Evolutionary conservation across 2,113 vertebrate species (phyloP).

Genomic region (Phylloscopus trochilus): DNA sequence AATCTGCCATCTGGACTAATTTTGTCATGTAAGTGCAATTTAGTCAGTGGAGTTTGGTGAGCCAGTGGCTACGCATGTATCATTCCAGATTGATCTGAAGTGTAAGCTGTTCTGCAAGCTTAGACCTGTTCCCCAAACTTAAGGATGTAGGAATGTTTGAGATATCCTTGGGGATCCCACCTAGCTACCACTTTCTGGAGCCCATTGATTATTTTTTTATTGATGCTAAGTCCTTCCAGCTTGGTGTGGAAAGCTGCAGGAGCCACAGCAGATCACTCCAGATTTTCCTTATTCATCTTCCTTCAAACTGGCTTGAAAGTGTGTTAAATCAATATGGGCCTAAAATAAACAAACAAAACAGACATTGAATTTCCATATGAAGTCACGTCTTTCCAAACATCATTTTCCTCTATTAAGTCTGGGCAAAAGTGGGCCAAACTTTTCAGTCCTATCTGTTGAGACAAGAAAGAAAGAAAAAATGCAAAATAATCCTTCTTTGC

Average conservation of each 20-base stretch:
- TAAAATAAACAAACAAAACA: neutral
- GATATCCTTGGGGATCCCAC: neutral
- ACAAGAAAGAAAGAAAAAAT: neutral
- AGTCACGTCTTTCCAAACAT: neutral
- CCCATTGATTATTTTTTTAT: no score
- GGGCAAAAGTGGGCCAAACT: neutral
- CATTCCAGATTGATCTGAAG: neutral
- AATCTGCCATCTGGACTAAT: neutral
- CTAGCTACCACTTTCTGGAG: neutral
- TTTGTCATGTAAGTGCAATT: neutral
- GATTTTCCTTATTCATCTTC: neutral
- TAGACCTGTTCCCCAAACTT: neutral
- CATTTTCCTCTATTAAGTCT: neutral
- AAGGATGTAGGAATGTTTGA: neutral
- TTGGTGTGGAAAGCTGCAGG: neutral
- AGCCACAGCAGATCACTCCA: neutral
- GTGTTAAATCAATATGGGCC: neutral
- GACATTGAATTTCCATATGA: neutral
- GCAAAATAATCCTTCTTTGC: neutral
- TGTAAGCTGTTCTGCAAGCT: neutral
- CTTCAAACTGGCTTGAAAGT: neutral
- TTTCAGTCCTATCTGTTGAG: neutral
- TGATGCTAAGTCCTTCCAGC: neutral
- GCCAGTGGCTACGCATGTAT: accelerated
- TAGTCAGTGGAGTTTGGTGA: neutral